Base-by-base conservation (phyloP, 2,888 invertebrate species). In the Myopa tessellatipennis region DNA sequence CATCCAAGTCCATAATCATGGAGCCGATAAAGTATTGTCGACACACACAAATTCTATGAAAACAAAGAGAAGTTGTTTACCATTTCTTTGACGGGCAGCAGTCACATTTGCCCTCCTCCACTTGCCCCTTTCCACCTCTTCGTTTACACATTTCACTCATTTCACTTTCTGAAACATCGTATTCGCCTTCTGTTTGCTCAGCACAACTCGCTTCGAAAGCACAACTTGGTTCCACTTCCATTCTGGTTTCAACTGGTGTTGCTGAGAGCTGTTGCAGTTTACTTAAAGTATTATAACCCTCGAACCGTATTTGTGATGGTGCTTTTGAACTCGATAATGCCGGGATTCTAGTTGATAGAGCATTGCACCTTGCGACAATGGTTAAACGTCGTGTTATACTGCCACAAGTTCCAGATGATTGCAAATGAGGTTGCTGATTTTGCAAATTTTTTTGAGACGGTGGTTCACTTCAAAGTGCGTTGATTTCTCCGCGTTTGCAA, bases 21-120 rank as follows among this genome's bases (percentile, higher is more conserved):
- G 87, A 87, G 73, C 88, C 87, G 75, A 88, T 84, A 61, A 88
- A 88, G 76, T 82, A 84, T 85, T 84, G 8, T 50, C 14, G 10
- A 63, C 8, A 65, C 10, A 63, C n/a, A 6, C 5, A 12, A 6
- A 63, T 36, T 63, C 36, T 63, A 5, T 36, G 18, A 55, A 16
- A 36, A 36, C 8, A 69, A 65, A 58, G 36, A 14, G 68, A 4
- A 77, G 26, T 5, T 14, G 79, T 77, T 80, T 76, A 82, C 82
- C 78, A 82, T 63, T 69, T 82, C 81, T 40, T 34, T 78, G 58
- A 38, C 71, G n/a, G 36, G 60, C 86, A 86, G 73, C 86, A 86
- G 18, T 79, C 18, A n/a, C 86, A 86, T 8, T 18, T 55, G 52
- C 16, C 65, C 65, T 70, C 68, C n/a, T 34, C 69, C 65, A 14